Percentiles rank a stretch among this genome's conserved stretches.
Evolutionary conservation across 2,888 invertebrate genomes (phyloP).

Genomic region (Cistogaster globosa): DNA sequence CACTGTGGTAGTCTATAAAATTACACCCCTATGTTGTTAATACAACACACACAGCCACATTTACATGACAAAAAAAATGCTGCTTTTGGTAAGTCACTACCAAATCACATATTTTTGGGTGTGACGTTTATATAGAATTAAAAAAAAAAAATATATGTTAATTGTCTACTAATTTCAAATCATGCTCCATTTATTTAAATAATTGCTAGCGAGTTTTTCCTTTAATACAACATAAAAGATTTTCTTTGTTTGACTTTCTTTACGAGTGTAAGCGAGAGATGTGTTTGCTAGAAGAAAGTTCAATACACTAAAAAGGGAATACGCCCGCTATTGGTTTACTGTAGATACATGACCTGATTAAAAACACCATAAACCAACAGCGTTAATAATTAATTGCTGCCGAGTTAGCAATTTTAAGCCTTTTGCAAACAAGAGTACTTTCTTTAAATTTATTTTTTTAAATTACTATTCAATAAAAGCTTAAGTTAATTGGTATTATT

Average conservation of each 20-base stretch:
- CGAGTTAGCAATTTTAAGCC: too few relatives aligned
- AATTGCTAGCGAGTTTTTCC: constrained; percentile 40
- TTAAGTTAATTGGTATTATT: too few relatives aligned
- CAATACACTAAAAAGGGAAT: constrained; percentile 22
- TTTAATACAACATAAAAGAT: constrained; percentile 7
- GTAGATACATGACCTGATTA: constrained; percentile 35
- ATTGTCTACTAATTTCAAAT: constrained; percentile 61
- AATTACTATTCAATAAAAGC: too few relatives aligned
- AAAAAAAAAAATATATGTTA: constrained; percentile 41
- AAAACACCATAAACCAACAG: background rate
- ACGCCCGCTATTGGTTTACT: constrained; percentile 38
- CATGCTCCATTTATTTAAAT: constrained; percentile 66
- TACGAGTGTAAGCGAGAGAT: background rate
- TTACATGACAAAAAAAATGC: background rate
- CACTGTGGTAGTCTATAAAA: too few relatives aligned
- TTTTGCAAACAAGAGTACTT: too few relatives aligned
- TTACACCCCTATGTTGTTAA: too few relatives aligned
- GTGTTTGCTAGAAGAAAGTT: constrained; percentile 4
- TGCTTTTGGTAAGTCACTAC: background rate
- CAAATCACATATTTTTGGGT: constrained; percentile 5
- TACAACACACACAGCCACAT: background rate
- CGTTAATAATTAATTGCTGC: background rate
- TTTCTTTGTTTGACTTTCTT: background rate
- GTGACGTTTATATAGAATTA: background rate
- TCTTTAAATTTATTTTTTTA: background rate